Conservation (phyloP, 2,888 invertebrate species). For the Dicyrtomina minuta region DNA sequence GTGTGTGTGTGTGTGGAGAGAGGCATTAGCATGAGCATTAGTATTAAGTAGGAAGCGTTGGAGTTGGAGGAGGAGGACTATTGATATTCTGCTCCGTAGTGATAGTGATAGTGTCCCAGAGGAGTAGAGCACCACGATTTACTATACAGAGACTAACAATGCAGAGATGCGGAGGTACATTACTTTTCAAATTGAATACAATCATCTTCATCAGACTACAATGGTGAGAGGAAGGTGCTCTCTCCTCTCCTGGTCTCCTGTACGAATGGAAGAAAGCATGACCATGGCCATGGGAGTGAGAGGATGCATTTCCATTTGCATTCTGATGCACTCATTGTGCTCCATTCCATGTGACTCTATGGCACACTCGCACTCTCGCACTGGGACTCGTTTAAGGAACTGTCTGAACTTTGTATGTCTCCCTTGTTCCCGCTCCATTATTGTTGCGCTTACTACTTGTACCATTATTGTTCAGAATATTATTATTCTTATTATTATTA, state of each 20-base stretch:
- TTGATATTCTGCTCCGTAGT: too few species aligned
- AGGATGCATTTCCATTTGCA: slow-evolving; percentile 25
- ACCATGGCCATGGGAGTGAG: too few species aligned
- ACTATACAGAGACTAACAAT: too few species aligned
- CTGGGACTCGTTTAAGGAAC: background rate
- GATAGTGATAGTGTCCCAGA: too few species aligned
- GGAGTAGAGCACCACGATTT: too few species aligned
- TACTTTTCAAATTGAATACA: slow-evolving; percentile 20
- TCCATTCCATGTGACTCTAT: background rate
- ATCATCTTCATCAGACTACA: slow-evolving; percentile 21
- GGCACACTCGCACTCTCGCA: background rate
- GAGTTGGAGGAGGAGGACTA: too few species aligned
- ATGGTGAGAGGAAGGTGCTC: slow-evolving; percentile 19
- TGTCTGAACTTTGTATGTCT: too few species aligned
- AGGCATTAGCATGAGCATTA: too few species aligned
- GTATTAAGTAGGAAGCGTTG: too few species aligned
- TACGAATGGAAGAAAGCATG: too few species aligned
- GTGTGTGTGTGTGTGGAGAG: too few species aligned
- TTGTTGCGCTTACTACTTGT: background rate
- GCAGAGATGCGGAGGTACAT: background rate
- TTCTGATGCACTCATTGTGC: slow-evolving; percentile 23
- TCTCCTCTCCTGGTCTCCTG: background rate
- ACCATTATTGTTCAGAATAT: too few species aligned
- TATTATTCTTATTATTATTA: background rate
- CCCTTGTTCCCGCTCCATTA: background rate